Evolutionary conservation across 2,888 invertebrate species (phyloP), one percentile per base, ranked within the genome.

Genomic region (Rosalia funebris): DNA sequence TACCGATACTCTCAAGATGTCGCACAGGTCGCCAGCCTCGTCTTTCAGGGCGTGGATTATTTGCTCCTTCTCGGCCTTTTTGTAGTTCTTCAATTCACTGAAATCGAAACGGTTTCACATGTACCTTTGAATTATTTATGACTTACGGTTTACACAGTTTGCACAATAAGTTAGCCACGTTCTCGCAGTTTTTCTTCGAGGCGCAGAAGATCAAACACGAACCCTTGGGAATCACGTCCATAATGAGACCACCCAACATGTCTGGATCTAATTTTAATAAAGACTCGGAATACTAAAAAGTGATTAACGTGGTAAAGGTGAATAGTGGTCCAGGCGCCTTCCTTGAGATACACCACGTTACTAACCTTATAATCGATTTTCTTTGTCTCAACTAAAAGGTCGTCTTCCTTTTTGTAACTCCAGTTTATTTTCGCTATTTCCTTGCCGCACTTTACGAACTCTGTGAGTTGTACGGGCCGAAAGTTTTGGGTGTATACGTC

Each of bases 151-250:
- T 73, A 58, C 89, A 82, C 66, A 91, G 81, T 75, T 87, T 87
- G 71, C 90, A 89, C 9, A 97, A 82, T 12, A 96, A 82, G 15
- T 86, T 74, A 0, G 95, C 92, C 1, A 97, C 93, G 81, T 93
- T 96, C 82, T 97, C 95, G 76, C 95, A 95, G 81, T 94, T 96
- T 73, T 91, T 89, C 75, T 95, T 93, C 1, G 94, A 91, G n/a
- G 96, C 87, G 78, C 97, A 98, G 85, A 98, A 98, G 39, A 98
- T 87, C 0, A 98, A 85, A 74, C 93, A 94, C 0, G 93, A 92
- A 71, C 88, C 87, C 12, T 85, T 79, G 0, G 95, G 95, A 1
- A 92, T 85, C 59, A 94, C 89, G 80, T 96, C 95, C 70, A 88
- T 83, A 1, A 94, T 92, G 63, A 96, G 82, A 15, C 90, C 92